Base-by-base conservation (phyloP, 2,888 invertebrate genomes). In the Chloroclystis v-ata region DNA sequence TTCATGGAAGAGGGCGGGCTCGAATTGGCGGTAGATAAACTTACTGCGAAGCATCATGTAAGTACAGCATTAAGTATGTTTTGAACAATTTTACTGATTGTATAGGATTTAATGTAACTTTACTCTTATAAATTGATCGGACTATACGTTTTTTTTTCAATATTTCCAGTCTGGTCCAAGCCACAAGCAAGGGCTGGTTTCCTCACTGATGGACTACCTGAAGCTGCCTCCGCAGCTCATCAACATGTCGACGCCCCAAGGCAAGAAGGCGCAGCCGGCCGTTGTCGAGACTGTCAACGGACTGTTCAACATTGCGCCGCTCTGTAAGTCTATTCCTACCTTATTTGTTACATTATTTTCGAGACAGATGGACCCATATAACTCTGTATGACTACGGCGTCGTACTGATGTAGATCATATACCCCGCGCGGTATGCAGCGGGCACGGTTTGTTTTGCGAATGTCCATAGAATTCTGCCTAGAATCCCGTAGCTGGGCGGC, bases 301-400 rank as follows among this genome's bases (percentile, higher is more conserved):
- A 2, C 82, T 97, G 11, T 90, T 95, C 38, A 97, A 97, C 77
- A 97, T 97, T 71, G 97, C 97, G 2, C 97, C 97, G 0, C 90
- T 96, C 26, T 96, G 95, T 90, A 73, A 89, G 77, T 90, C n/a
- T n/a, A n/a, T n/a, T n/a, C n/a, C n/a, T 30, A 5, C 4, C 8
- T 8, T 29, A 11, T 12, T 29, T 12, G 1, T n/a, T n/a, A n/a
- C n/a, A n/a, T n/a, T n/a, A n/a, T n/a, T n/a, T n/a, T n/a, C n/a
- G n/a, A n/a, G n/a, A n/a, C n/a, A n/a, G n/a, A n/a, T n/a, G n/a
- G n/a, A n/a, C n/a, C n/a, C n/a, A n/a, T n/a, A n/a, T n/a, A n/a
- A n/a, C n/a, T n/a, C n/a, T n/a, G n/a, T n/a, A n/a, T n/a, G n/a
- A n/a, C n/a, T n/a, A n/a, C n/a, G n/a, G n/a, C n/a, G n/a, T n/a